A percentile compares a stretch with the other conserved stretches of the same genome.
Evolutionary conservation across 1,140 invertebrate species (phyloP).

Genomic region (Sarcophaga peregrina): DNA sequence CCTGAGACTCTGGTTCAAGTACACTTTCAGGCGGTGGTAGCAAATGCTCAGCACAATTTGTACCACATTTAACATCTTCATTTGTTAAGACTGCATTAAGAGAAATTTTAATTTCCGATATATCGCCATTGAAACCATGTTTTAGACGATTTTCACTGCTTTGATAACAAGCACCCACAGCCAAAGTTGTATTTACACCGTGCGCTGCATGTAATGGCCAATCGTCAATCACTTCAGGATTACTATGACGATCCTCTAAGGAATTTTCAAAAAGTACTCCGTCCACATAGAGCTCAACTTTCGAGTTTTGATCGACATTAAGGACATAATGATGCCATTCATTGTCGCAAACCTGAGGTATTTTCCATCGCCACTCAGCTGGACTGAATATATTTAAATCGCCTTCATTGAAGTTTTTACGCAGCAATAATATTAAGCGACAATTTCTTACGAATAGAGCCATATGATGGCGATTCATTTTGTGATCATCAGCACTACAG

Average conservation of each 20-base stretch:
- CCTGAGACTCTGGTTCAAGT: constrained; percentile 45
- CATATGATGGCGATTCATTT: constrained; percentile 99
- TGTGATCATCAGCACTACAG: constrained; percentile 96
- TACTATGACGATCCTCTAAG: constrained; percentile 73
- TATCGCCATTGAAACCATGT: constrained; percentile 64
- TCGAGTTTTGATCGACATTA: constrained; percentile 89
- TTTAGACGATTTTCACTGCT: constrained; percentile 71
- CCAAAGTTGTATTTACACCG: constrained; percentile 91
- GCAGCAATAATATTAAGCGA: constrained; percentile 89
- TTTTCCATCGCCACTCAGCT: constrained; percentile 97
- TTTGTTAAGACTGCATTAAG: constrained; percentile 49
- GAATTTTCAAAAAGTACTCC: constrained; percentile 83
- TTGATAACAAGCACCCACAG: constrained; percentile 98
- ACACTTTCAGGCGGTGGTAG: constrained; percentile 52
- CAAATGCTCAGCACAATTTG: constrained; percentile 63
- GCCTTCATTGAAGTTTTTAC: constrained; percentile 91
- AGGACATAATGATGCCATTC: constrained; percentile 99
- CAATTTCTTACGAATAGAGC: constrained; percentile 96
- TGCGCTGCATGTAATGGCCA: constrained; percentile 98
- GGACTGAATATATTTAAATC: constrained; percentile 96
- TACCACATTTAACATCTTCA: constrained; percentile 62
- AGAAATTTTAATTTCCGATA: constrained; percentile 61
- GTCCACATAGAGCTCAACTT: constrained; percentile 89
- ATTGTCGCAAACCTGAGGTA: constrained; percentile 93
- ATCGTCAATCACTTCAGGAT: constrained; percentile 97